Evolutionary conservation across 2,113 vertebrate species (phyloP).

Genomic region (Aix galericulata): DNA sequence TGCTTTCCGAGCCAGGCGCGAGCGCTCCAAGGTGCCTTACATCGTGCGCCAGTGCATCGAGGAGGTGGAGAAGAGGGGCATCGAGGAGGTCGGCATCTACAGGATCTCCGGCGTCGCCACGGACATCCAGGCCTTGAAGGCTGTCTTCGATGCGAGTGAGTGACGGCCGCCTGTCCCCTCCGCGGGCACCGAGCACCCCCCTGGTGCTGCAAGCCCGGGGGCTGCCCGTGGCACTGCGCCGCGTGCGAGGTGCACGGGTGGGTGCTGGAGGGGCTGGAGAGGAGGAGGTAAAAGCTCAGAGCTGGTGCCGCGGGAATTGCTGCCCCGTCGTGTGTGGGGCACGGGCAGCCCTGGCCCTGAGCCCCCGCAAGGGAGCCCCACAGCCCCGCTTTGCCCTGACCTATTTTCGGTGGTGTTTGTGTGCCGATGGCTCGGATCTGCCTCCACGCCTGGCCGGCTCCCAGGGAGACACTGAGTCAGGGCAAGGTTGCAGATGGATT

Average conservation of each 20-base stretch:
- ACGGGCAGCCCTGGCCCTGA: background rate
- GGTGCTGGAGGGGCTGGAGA: background rate
- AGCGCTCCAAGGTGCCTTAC: conserved; percentile 99
- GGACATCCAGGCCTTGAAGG: conserved; percentile 95
- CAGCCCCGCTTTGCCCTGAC: background rate
- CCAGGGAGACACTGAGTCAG: conserved; percentile 48
- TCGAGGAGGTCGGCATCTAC: conserved; percentile 98
- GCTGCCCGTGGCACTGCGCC: background rate
- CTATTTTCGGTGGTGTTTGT: background rate
- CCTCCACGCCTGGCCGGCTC: background rate
- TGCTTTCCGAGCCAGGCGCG: conserved; percentile 78
- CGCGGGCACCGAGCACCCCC: accelerated
- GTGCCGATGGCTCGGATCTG: background rate
- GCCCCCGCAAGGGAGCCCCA: background rate
- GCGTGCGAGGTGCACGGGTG: background rate
- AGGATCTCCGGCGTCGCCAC: conserved; percentile 98
- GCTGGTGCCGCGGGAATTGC: background rate
- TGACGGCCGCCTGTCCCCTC: accelerated
- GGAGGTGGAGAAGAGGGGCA: conserved; percentile 98
- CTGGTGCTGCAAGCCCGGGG: background rate
- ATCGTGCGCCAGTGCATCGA: conserved; percentile 98
- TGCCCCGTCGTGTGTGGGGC: too few species aligned
- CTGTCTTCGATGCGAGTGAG: conserved; percentile 95
- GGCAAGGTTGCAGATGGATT: background rate
- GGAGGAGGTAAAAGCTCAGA: background rate